These are phyloP conservation scores for Athalia rosae DNA, from an alignment of 2,888 invertebrate genomes.

Conservation along the genomic window DNA sequence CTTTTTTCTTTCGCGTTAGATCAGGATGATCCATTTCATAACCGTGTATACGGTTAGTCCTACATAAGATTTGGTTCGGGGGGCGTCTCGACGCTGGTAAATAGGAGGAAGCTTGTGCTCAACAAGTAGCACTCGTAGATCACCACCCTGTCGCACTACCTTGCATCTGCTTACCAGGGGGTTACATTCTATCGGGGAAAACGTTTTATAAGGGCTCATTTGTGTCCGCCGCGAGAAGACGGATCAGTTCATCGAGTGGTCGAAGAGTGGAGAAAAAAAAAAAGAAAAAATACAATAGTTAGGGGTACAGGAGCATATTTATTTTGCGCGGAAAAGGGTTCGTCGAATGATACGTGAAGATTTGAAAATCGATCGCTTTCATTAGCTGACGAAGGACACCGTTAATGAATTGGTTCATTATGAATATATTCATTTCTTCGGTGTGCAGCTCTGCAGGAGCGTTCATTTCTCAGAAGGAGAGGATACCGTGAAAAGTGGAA, in stretches of 20 bases:
- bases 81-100: conserved; percentile 1
- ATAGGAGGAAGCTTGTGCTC: background rate
- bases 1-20: background rate
- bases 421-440: conserved; percentile 35
- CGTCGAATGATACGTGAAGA: too few relatives aligned
- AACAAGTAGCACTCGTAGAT: background rate
- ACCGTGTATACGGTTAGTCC: too few relatives aligned
- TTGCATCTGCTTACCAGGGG: conserved; percentile 9
- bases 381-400: conserved; percentile 6
- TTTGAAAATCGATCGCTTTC: too few relatives aligned
- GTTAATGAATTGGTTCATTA: conserved; percentile 40
- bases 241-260: too few relatives aligned
- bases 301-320: too few relatives aligned
- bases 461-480: background rate
- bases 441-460: conserved; percentile 18
- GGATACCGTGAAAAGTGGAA: background rate
- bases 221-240: too few relatives aligned
- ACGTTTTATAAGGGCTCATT: too few relatives aligned
- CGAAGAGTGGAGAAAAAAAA: too few relatives aligned
- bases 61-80: background rate
- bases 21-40: background rate
- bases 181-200: too few relatives aligned
- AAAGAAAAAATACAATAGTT: too few relatives aligned
- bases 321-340: too few relatives aligned
- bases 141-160: conserved; percentile 8